phyloP scores from a whole-genome alignment of 2,113 vertebrate species.

The Capra hircus region DNA sequence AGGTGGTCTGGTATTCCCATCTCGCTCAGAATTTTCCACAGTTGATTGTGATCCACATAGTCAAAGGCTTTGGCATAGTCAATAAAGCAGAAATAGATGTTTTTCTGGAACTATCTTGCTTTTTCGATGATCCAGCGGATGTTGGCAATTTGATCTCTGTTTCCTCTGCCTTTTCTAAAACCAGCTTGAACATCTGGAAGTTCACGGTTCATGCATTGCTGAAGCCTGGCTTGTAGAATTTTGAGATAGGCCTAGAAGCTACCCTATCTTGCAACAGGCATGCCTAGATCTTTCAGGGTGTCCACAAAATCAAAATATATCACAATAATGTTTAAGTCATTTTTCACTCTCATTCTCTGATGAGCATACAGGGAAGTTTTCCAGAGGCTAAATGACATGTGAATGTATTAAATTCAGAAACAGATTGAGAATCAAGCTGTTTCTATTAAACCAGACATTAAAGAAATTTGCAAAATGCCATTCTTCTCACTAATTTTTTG shows the following conservation, averaged over 20 bases:
- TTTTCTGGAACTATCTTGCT: no score
- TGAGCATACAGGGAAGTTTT: not conserved
- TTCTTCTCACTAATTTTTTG: not conserved
- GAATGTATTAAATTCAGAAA: not conserved
- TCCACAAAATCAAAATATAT: not conserved
- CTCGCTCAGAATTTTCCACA: no score
- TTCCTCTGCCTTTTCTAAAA: no score
- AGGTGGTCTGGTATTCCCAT: no score
- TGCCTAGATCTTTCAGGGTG: not conserved
- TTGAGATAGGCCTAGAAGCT: not conserved
- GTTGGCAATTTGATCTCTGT: no score
- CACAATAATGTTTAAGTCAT: not conserved
- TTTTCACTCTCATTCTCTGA: not conserved
- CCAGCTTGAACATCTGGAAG: no score
- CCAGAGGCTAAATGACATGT: not conserved
- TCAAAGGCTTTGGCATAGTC: no score
- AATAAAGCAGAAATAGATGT: no score
- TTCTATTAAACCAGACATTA: not conserved
- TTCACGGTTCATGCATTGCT: no score
- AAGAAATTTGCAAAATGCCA: not conserved
- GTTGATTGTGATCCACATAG: no score
- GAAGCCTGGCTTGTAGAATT: no score
- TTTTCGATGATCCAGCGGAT: no score
- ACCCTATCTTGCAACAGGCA: not conserved
- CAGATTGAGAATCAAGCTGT: not conserved